phyloP scores from a whole-genome alignment of 1,140 invertebrate genomes.

The Akabosia matsudoensis region DNA sequence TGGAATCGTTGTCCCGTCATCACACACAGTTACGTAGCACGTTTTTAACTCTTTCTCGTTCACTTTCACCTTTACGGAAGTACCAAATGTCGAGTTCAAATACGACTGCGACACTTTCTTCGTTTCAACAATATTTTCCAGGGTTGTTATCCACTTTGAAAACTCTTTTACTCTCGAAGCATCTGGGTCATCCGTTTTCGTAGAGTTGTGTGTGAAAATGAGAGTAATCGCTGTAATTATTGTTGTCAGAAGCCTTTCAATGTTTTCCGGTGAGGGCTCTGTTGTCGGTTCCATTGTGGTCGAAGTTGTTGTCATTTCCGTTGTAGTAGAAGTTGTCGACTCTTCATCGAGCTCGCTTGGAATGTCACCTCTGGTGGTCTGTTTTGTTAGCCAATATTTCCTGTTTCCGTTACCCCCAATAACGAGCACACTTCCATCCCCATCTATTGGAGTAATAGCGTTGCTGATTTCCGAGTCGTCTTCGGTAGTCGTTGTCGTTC shows the following conservation, averaged over 20 bases:
- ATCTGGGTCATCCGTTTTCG: constrained; percentile 39
- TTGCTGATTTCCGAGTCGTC: not conserved
- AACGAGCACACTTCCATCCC: not conserved
- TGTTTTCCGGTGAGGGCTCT: constrained; percentile 14
- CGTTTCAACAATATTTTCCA: constrained; percentile 37
- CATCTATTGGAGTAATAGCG: not conserved
- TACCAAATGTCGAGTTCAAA: constrained; percentile 36
- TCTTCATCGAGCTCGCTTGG: constrained; percentile 37
- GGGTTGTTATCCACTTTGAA: constrained; percentile 40
- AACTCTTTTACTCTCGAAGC: constrained; percentile 35
- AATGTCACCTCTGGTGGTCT: constrained; percentile 44
- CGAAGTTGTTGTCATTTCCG: constrained; percentile 40
- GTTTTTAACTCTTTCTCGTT: constrained; percentile 39
- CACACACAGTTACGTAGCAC: constrained; percentile 41
- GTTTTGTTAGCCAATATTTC: constrained; percentile 27
- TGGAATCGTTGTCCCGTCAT: constrained; percentile 37
- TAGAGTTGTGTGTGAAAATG: constrained; percentile 40
- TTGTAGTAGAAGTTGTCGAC: constrained; percentile 30
- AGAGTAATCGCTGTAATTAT: constrained; percentile 39
- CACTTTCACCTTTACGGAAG: constrained; percentile 30
- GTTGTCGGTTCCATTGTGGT: constrained; percentile 31
- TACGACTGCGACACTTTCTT: constrained; percentile 30
- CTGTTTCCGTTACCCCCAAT: not conserved
- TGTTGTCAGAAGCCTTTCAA: constrained; percentile 41
- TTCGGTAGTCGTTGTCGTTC: not conserved